Base-by-base conservation (phyloP, 2,888 invertebrate genomes). In the Anthophora plumipes region DNA sequence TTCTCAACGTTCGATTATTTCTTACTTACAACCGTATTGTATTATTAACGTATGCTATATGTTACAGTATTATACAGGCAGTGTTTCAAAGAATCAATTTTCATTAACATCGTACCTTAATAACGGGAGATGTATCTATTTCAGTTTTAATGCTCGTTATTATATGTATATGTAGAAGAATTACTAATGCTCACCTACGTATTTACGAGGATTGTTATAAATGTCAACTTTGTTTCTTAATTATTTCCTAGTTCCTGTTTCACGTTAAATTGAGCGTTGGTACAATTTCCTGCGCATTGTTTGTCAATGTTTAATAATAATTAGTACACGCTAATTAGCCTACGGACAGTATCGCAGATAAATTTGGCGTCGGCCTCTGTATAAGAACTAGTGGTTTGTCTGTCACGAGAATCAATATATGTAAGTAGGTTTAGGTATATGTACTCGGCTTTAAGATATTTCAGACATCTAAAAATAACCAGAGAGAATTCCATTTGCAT, bases 51-150 rank as follows among this genome's bases (percentile, higher is more conserved):
- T 57, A 64, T 69, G 14, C n/a, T 41, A 52, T 60, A 57, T 43
- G 69, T 61, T 68, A 61, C 43, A n/a, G 1, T 68, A 57, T 59
- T 80, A 57, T 78, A 80, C 83, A 83, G 84, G 84, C 84, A 84
- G 84, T 84, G 84, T 80, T 84, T 81, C 41, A 55, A 74, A 68
- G 71, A 74, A 60, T 41, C 81, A 55, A 74, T 46, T 75, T 75
- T 43, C 48, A 48, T 74, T 59, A 71, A 55, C 37, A 43, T 73
- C 54, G 46, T 52, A 70, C 59, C 46, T 22, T 50, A 75, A 20
- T 1, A 2, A 5, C 14, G 12, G 22, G 4, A 31, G 1, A 17
- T 9, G 31, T 63, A 61, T 50, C 54, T 50, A 43, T 22, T 46
- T 20, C 37, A 57, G 31, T 43, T 14, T 54, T 31, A 64, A 37